These are phyloP conservation scores for silkworm (Bombyx mori) DNA, from an alignment of 1,140 invertebrate genomes.

Conservation along the genomic window DNA sequence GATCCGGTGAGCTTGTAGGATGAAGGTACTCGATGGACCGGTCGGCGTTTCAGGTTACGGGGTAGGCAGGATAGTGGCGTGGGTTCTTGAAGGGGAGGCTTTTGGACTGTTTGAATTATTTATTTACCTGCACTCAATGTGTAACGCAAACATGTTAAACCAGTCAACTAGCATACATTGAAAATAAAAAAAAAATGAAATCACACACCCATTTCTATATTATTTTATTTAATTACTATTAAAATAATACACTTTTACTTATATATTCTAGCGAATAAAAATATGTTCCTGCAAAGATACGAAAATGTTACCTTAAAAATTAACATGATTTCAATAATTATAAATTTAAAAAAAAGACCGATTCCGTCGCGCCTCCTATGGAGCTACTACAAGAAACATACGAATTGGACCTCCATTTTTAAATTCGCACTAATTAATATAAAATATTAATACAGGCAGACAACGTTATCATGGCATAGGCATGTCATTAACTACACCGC, in stretches of 20 bases:
- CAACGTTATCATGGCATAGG: conserved; percentile 6
- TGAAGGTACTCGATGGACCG: conserved; percentile 59
- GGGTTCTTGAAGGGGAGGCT: conserved; percentile 50
- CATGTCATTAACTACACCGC: conserved; percentile 3
- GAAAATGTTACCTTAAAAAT: conserved; percentile 59
- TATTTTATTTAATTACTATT: conserved; percentile 61
- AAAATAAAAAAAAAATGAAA: conserved; percentile 20
- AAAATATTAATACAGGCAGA: conserved; percentile 22
- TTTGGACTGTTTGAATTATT: conserved; percentile 26
- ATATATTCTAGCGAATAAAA: conserved; percentile 67
- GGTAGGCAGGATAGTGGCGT: conserved; percentile 58
- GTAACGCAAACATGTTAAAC: conserved; percentile 11
- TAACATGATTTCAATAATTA: conserved; percentile 60
- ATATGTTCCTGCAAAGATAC: conserved; percentile 55
- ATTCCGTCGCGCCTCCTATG: conserved; percentile 40
- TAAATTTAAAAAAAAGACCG: conserved; percentile 44
- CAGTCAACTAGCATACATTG: not conserved
- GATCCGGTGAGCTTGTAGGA: conserved; percentile 63
- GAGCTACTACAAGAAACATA: conserved; percentile 54
- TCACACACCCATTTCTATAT: conserved; percentile 35
- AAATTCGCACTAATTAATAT: conserved; percentile 61
- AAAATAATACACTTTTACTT: conserved; percentile 64
- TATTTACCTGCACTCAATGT: conserved; percentile 36
- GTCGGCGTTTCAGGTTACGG: conserved; percentile 54
- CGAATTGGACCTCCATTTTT: conserved; percentile 66